Base-by-base conservation (phyloP, 2,888 invertebrate genomes). In the Pseudoips prasinana region DNA sequence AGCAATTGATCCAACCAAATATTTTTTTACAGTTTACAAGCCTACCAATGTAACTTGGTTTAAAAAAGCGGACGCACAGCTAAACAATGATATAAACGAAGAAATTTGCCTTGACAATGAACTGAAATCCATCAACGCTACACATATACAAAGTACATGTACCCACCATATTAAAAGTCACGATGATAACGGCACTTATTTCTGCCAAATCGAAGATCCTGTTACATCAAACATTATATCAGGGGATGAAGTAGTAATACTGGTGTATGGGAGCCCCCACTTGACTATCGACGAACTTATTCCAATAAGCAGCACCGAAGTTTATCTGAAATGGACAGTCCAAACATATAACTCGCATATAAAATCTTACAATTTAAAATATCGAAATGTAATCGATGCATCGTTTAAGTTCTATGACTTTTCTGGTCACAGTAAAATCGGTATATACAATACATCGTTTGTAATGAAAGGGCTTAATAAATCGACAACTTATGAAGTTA, bases 281-380 rank as follows among this genome's bases (percentile, higher is more conserved):
- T 90, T 95, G 0, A 90, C 83, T 28, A 91, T 95, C 45, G 93
- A 94, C 57, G 91, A 91, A 38, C 92, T 93, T 0, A 94, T 94
- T 69, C 92, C 94, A 0, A 94, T 96, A 8, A 95, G 94, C 30
- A 91, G 92, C 0, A 90, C 91, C 4, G 92, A 93, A 69, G 91
- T 96, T 25, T 96, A 91, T 72, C 70, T 96, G 1, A 96, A 95
- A 66, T 96, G 96, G 96, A 95, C 95, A 0, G 90, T 95, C 0
- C 91, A 92, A 39, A 91, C 93, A 40, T 94, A 94, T 42, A 96
- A 96, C 64, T 92, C 92, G 29, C 92, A 92, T 0, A 89, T 95
- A 9, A 82, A 86, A 46, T 70, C 73, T 10, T 94, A 92, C 60
- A 83, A 86, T 34, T 75, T 94, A 7, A 86, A 90, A 61, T 91